phyloP scores from a whole-genome alignment of 2,113 vertebrate genomes.

The Pelecanoides urinatrix region DNA sequence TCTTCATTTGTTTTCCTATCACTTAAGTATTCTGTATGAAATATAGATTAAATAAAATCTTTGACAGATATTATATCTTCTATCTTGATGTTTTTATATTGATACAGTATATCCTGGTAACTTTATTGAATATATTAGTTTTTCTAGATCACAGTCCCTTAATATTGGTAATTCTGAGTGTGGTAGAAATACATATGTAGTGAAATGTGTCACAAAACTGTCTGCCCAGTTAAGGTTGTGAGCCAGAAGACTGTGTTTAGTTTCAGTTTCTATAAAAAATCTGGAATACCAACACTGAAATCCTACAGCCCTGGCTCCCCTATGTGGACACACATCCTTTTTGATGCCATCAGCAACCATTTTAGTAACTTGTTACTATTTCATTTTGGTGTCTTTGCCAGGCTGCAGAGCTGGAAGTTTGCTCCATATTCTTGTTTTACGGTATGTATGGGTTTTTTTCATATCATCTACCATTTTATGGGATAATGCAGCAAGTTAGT shows the following conservation, averaged over 20 bases:
- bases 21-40: slow-evolving; percentile 51
- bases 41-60: slow-evolving; percentile 41
- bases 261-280: neutral
- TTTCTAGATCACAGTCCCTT: neutral
- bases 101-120: neutral
- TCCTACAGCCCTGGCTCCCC: neutral
- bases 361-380: neutral
- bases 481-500: neutral
- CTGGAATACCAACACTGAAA: neutral
- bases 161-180: neutral
- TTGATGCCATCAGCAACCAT: neutral
- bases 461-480: neutral
- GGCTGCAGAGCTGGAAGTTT: neutral
- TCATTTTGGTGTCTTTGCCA: neutral
- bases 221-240: neutral
- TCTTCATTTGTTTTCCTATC: slow-evolving; percentile 42
- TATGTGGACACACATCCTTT: neutral
- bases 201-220: neutral
- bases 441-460: accelerated
- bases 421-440: neutral
- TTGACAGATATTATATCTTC: slow-evolving; percentile 14
- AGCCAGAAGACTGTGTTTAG: neutral
- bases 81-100: neutral
- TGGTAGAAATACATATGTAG: neutral
- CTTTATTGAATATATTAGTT: neutral